Conservation (phyloP, 2,113 vertebrate genomes). For the Rhea pennata region DNA sequence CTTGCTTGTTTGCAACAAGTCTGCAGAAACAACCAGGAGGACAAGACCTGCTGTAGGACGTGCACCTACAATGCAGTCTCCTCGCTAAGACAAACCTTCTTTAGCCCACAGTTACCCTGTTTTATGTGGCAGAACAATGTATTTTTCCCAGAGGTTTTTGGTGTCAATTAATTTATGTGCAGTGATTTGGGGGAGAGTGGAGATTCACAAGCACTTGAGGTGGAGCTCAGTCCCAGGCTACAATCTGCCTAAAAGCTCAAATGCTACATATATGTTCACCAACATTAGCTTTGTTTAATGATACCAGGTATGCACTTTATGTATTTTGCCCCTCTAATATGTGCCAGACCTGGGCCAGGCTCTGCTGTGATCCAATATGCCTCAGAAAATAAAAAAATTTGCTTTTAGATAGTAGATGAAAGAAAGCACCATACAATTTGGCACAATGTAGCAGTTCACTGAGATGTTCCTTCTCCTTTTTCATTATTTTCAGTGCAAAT, state of each 20-base stretch:
- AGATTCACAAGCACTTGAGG: not conserved
- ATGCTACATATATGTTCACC: not conserved
- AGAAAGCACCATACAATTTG: not conserved
- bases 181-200: not conserved
- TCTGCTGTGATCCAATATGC: not conserved
- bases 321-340: not conserved
- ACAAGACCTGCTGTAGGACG: too few relatives aligned
- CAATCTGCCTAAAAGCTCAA: not conserved
- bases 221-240: not conserved
- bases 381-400: not conserved
- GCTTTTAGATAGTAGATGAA: not conserved
- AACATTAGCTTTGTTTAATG: not conserved
- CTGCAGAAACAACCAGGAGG: not conserved
- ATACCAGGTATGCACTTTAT: not conserved
- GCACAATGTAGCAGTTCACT: not conserved
- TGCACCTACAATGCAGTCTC: not conserved
- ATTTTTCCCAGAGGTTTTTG: not conserved
- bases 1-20: not conserved
- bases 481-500: not conserved
- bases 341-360: not conserved
- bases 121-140: not conserved
- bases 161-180: fast-evolving
- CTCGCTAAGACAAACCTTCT: not conserved
- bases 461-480: not conserved
- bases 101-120: not conserved